Evolutionary conservation across 30 jellyfish, hydroid and myxozoan species (phyloP).

Genomic region (Cassiopea andromeda): DNA sequence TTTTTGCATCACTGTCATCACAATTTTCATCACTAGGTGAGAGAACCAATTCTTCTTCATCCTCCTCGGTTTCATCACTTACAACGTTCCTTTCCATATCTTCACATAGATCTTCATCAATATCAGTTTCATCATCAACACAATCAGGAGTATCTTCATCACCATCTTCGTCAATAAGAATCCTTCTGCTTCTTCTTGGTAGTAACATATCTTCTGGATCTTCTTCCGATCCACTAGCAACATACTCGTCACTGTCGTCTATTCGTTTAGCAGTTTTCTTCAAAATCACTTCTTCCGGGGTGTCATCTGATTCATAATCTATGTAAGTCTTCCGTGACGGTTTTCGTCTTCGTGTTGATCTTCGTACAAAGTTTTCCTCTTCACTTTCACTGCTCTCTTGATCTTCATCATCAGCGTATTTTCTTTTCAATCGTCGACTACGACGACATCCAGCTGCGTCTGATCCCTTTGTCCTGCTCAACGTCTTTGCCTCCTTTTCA

Average conservation of each 20-base stretch:
- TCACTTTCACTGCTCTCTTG: slow-evolving; percentile 56
- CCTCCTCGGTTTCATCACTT: slow-evolving; percentile 55
- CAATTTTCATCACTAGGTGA: slow-evolving; percentile 60
- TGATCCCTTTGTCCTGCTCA: neutral
- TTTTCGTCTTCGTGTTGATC: slow-evolving; percentile 56
- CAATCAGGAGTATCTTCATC: slow-evolving; percentile 36
- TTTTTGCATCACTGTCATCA: slow-evolving; percentile 46
- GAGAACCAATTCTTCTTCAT: slow-evolving; percentile 5
- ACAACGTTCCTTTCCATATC: slow-evolving; percentile 43
- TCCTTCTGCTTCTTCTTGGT: slow-evolving; percentile 33
- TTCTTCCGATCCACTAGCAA: slow-evolving; percentile 70
- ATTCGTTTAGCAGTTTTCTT: slow-evolving; percentile 10
- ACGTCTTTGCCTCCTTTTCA: neutral
- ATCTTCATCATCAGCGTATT: slow-evolving; percentile 53
- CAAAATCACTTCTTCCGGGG: slow-evolving; percentile 48
- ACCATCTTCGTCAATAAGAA: slow-evolving; percentile 46
- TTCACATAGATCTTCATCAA: slow-evolving; percentile 48
- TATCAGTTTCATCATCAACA: slow-evolving; percentile 62
- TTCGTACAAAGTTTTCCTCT: slow-evolving; percentile 62
- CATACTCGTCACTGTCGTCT: slow-evolving; percentile 71
- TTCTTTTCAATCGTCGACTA: slow-evolving; percentile 57
- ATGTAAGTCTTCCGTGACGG: slow-evolving; percentile 40
- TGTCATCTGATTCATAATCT: slow-evolving; percentile 63
- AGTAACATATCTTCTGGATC: slow-evolving; percentile 58
- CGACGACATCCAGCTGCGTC: slow-evolving; percentile 75